Conservation (phyloP, 2,113 vertebrate species). For the Equus przewalskii region DNA sequence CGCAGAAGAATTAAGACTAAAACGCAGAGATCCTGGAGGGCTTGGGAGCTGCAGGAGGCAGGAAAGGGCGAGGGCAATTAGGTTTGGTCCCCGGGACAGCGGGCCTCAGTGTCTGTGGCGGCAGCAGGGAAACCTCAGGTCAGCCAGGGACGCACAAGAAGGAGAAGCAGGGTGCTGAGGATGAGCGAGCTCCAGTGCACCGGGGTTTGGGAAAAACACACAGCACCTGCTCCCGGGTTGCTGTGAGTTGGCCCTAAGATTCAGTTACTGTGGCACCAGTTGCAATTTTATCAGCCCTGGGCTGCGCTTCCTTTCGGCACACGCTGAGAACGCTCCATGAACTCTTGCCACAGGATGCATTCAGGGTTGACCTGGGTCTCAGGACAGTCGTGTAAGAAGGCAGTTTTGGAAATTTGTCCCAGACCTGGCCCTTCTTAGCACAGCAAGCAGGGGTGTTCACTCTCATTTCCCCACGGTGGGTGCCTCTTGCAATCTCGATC, state of each 20-base stretch:
- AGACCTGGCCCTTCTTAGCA: neutral
- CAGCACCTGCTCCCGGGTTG: too few species aligned
- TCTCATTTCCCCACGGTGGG: too few species aligned
- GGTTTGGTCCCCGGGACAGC: neutral
- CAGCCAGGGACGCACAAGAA: neutral
- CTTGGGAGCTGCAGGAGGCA: neutral
- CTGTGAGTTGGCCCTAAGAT: neutral
- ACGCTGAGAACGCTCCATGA: neutral
- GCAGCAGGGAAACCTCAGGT: neutral
- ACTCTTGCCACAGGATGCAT: too few species aligned
- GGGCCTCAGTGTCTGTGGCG: fast-evolving
- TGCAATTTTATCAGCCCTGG: fast-evolving
- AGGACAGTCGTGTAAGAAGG: neutral
- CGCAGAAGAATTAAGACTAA: neutral
- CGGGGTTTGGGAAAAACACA: neutral
- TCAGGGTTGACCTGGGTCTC: neutral
- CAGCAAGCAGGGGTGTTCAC: neutral
- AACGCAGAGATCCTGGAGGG: neutral
- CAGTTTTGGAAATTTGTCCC: neutral
- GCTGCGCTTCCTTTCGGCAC: neutral
- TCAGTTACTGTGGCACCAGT: fast-evolving
- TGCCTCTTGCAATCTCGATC: neutral
- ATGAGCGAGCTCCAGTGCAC: fast-evolving
- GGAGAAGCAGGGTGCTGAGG: neutral
- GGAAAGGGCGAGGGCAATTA: neutral